A percentile compares a stretch with the other conserved stretches of the same genome.
phyloP scores from a whole-genome alignment of 2,113 vertebrate species.

The Scomber colias region DNA sequence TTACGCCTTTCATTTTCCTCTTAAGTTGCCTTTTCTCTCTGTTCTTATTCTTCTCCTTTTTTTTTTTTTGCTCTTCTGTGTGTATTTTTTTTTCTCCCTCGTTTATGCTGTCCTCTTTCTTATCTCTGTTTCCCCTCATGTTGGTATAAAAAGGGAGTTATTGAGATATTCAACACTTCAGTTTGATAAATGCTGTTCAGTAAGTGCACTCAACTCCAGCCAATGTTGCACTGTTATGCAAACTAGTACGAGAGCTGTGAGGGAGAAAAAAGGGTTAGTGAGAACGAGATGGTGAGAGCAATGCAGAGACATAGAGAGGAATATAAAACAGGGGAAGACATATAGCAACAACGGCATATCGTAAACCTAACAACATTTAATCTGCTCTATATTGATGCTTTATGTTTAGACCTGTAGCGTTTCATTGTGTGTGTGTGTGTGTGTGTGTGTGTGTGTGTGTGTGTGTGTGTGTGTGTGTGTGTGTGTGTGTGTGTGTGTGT shows the following conservation, averaged over 20 bases:
- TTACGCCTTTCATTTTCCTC: constrained; percentile 14
- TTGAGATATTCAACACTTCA: constrained; percentile 64
- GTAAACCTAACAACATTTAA: not conserved
- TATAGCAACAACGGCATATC: constrained; percentile 2
- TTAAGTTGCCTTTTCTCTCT: not conserved
- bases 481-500: not conserved
- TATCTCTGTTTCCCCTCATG: constrained; percentile 38
- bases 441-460: not conserved
- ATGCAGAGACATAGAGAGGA: constrained; percentile 36
- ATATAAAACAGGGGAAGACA: constrained; percentile 39
- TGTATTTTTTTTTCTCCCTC: not conserved
- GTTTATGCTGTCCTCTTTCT: constrained; percentile 26
- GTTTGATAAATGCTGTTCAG: constrained; percentile 66
- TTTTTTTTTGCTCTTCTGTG: not conserved
- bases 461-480: too few species aligned
- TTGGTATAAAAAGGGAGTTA: constrained; percentile 47
- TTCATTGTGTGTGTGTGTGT: not conserved
- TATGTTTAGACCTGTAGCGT: not conserved
- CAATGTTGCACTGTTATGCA: constrained; percentile 75
- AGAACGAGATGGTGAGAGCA: constrained; percentile 32
- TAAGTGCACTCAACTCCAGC: constrained; percentile 72
- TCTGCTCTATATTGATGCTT: not conserved
- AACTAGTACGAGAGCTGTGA: constrained; percentile 69
- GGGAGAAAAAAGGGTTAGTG: constrained; percentile 43
- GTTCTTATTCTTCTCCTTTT: not conserved